phyloP scores from a whole-genome alignment of 2,888 invertebrate genomes.

The Vannuccia rotundouncinata region DNA sequence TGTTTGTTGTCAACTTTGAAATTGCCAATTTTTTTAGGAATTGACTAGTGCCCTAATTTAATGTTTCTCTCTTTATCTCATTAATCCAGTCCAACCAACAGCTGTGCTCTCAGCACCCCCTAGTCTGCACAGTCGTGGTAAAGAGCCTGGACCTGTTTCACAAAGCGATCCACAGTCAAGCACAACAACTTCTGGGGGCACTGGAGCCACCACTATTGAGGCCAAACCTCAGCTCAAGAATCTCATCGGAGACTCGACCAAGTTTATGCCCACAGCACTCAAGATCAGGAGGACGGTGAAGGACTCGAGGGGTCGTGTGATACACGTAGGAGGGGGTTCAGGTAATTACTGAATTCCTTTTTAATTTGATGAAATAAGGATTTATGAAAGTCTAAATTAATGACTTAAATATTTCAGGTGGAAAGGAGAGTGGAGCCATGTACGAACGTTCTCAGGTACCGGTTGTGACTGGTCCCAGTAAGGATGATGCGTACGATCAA shows the following conservation, averaged over 20 bases:
- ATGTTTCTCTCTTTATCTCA: too few relatives aligned
- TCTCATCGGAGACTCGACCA: conserved; percentile 70
- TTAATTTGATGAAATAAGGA: too few relatives aligned
- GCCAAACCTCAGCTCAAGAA: conserved; percentile 85
- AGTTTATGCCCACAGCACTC: conserved; percentile 85
- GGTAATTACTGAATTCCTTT: background rate
- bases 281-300: conserved; percentile 80
- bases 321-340: background rate
- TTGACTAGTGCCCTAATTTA: too few relatives aligned
- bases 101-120: background rate
- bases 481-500: conserved; percentile 94
- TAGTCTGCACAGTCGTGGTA: background rate
- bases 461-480: conserved; percentile 61
- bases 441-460: too few relatives aligned
- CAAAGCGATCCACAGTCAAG: background rate
- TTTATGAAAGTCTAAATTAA: too few relatives aligned
- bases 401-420: too few relatives aligned
- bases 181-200: conserved; percentile 37
- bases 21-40: too few relatives aligned
- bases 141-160: too few relatives aligned
- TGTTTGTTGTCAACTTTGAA: too few relatives aligned
- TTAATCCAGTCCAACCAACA: background rate
- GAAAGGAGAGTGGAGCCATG: too few relatives aligned
- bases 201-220: conserved; percentile 73
- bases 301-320: too few relatives aligned